Evolutionary conservation across 2,888 invertebrate genomes (phyloP).

Genomic region (Drosophila mayaguana): DNA sequence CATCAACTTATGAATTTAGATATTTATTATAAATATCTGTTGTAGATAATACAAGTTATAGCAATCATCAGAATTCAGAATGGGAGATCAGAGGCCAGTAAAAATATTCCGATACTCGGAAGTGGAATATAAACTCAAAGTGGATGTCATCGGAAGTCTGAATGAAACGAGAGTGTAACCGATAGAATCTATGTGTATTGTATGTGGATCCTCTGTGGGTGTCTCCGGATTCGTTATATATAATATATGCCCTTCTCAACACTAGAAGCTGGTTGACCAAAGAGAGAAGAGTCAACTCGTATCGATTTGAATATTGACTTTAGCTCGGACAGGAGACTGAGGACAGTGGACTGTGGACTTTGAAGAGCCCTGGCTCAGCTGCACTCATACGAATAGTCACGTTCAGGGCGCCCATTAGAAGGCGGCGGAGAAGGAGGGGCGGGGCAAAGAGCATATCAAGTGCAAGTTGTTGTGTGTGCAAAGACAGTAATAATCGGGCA

Average conservation of each 20-base stretch:
- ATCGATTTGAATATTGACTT: conserved; percentile 34
- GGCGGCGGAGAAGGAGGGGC: background rate
- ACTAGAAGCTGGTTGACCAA: no score
- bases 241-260: no score
- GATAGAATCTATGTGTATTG: no score
- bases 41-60: background rate
- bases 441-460: conserved; percentile 61
- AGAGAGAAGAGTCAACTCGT: background rate
- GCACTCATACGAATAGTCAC: conserved; percentile 68
- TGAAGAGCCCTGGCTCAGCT: conserved; percentile 33
- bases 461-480: conserved; percentile 51
- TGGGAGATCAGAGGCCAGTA: background rate
- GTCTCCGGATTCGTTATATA: no score
- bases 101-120: background rate
- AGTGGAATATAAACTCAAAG: background rate
- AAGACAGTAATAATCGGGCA: conserved; percentile 57
- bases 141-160: background rate
- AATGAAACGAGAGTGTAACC: background rate
- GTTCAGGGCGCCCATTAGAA: conserved; percentile 45
- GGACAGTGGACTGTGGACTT: conserved; percentile 36
- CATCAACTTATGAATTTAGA: background rate
- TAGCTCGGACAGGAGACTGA: conserved; percentile 23
- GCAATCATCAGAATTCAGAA: background rate
- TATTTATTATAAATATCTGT: background rate
- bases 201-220: background rate